Evolutionary conservation across 1,140 invertebrate genomes (phyloP), one percentile per base, ranked within the genome.

Genomic region (Condylostylus longicornis): DNA sequence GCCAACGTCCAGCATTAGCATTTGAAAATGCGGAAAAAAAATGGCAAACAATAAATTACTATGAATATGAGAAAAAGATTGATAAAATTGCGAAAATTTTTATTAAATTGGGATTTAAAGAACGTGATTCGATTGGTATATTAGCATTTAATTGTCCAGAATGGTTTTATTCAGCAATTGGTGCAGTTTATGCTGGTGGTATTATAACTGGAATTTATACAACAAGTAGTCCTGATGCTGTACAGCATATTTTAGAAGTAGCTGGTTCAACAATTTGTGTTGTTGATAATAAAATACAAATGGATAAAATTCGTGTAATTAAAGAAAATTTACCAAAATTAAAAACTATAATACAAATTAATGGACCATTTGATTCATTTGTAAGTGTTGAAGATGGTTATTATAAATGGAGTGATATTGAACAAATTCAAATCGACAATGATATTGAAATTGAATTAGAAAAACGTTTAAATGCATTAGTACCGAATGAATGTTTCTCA

Each of bases 191-290:
- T 59, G 85, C 85, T 42, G 84, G 85, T 38, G 86, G 84, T 30
- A 73, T 87, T 44, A 75, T 77, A 22, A 74, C 75, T 32, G 86
- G 87, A 38, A 84, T 90, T 51, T 90, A 91, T 55, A 82, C 84
- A 12, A 90, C 85, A 15, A 90, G 90, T 62, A 75, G 75, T 19
- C 51, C 80, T 2, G 82, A 87, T 42, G 78, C 84, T 0, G 86
- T 81, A 56, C 66, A 72, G 43, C 75, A 82, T 56, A 80, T 81
- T 46, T 66, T 80, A 2, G 56, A 70, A 30, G 71, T 71, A 33
- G 77, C 78, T 42, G 57, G 67, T 40, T 76, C 81, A 4, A 83
- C 87, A 61, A 83, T 91, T 42, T 72, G 81, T 42, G 77, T 84
- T 2, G 82, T 88, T 0, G 82, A 90, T 61, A 83, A 90, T 64